phyloP scores from a whole-genome alignment of 2,113 vertebrate genomes.

The Microtus richardsoni region DNA sequence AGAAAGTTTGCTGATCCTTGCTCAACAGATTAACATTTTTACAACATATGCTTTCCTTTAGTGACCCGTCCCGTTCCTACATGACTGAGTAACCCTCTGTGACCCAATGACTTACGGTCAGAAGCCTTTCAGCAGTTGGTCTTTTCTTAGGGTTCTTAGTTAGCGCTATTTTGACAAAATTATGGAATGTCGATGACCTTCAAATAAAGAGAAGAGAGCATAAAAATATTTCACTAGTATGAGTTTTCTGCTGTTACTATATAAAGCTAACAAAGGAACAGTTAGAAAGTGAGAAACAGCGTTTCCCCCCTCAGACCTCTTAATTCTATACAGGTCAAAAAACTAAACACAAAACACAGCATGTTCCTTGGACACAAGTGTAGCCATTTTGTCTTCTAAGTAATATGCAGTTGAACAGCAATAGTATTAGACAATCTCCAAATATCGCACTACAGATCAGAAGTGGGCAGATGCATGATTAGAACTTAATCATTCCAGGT shows the following conservation, averaged over 20 bases:
- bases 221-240: slow-evolving; percentile 64
- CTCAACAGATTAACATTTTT: background rate
- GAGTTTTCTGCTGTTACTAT: slow-evolving; percentile 30
- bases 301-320: background rate
- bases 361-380: background rate
- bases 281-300: slow-evolving; percentile 38
- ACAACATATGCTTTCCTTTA: slow-evolving; percentile 27
- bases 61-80: background rate
- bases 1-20: slow-evolving; percentile 33
- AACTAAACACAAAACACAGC: background rate
- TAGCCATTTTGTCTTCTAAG: slow-evolving; percentile 4
- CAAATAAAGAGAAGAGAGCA: slow-evolving; percentile 78
- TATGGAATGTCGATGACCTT: slow-evolving; percentile 96
- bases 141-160: slow-evolving; percentile 99
- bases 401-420: slow-evolving; percentile 24
- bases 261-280: slow-evolving; percentile 55
- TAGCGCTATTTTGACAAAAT: slow-evolving; percentile 97
- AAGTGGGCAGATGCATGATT: background rate
- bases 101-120: slow-evolving; percentile 89
- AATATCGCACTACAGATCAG: background rate
- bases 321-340: slow-evolving; percentile 3
- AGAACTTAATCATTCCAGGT: background rate
- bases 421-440: slow-evolving; percentile 1
- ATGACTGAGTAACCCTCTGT: background rate
- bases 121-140: slow-evolving; percentile 96